phyloP scores from a whole-genome alignment of 2,888 invertebrate species.

The Chaitophorus viminalis region DNA sequence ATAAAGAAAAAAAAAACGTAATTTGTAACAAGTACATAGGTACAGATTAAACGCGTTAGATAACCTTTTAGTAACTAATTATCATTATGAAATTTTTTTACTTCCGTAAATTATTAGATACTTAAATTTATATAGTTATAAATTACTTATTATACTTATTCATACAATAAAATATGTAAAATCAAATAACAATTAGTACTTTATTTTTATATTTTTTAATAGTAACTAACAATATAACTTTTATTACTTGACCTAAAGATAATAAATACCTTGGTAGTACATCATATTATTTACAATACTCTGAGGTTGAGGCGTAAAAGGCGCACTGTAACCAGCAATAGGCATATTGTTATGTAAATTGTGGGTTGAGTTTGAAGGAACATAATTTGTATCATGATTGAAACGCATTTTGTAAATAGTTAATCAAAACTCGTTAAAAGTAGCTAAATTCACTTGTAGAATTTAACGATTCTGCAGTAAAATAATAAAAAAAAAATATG shows the following conservation, averaged over 20 bases:
- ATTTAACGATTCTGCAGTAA: not conserved
- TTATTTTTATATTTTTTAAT: not conserved
- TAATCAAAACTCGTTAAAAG: not conserved
- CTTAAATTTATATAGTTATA: no score
- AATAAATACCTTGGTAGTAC: slow-evolving; percentile 48
- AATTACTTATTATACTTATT: not conserved
- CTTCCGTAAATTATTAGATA: no score
- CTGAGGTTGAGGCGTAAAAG: not conserved
- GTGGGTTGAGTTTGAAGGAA: not conserved
- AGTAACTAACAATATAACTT: not conserved
- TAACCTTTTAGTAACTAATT: no score
- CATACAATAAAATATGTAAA: not conserved
- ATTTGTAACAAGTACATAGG: no score
- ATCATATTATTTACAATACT: slow-evolving; percentile 44
- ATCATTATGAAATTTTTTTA: no score
- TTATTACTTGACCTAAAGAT: not conserved
- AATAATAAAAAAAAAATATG: not conserved
- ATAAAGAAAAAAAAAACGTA: no score
- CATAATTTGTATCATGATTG: slow-evolving; percentile 6
- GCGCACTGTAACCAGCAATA: not conserved
- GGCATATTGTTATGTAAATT: slow-evolving; percentile 10
- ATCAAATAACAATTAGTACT: not conserved
- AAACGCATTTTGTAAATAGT: slow-evolving; percentile 35
- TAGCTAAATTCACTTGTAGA: not conserved
- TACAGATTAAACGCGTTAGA: no score